Conservation (phyloP, 2,797 vertebrate genomes). For the Pseudochromis fuscus region DNA sequence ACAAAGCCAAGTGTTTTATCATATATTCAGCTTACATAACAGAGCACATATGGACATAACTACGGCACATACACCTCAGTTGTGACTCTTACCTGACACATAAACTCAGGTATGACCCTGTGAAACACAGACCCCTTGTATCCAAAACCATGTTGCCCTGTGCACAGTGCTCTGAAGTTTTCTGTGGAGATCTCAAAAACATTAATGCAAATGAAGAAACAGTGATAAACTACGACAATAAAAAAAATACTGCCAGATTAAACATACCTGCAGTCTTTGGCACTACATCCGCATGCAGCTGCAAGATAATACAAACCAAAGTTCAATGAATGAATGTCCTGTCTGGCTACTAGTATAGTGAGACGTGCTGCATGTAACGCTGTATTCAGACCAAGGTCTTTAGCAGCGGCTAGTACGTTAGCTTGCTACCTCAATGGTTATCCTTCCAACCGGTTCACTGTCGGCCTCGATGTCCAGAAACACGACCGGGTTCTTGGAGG, state of each 20-base stretch:
- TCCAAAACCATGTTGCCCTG: conserved; percentile 93
- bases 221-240: background rate
- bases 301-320: conserved; percentile 57
- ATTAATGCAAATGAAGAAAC: background rate
- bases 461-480: conserved; percentile 93
- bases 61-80: background rate
- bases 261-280: conserved; percentile 95
- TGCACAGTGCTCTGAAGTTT: conserved; percentile 94
- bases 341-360: no score
- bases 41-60: no score
- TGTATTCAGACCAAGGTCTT: conserved; percentile 1
- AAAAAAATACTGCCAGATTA: background rate
- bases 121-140: conserved; percentile 96
- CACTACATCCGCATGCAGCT: conserved; percentile 92
- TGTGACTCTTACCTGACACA: conserved; percentile 91
- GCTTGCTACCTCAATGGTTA: conserved; percentile 88
- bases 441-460: conserved; percentile 87
- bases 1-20: no score
- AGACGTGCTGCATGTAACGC: conserved; percentile 9
- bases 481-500: conserved; percentile 85
- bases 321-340: background rate
- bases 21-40: no score
- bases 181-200: conserved; percentile 77
- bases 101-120: conserved; percentile 95
- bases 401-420: conserved; percentile 22